Base-by-base conservation (phyloP, 2,888 invertebrate species). In the Drosophila mercatorum region DNA sequence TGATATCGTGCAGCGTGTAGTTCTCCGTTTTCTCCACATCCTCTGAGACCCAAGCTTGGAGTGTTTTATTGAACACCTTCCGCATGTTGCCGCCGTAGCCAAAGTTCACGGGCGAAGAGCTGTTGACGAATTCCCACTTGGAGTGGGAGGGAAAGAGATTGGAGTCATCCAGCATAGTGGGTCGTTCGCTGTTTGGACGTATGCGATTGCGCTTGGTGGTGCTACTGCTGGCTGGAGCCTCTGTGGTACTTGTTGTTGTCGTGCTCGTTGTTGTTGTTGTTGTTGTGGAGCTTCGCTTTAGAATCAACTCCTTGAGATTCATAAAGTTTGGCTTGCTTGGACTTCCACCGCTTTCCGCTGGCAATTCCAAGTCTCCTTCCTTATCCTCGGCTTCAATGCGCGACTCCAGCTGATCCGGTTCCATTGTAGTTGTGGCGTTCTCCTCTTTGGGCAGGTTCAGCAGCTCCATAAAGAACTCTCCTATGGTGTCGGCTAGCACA, bases 381-480 rank as follows among this genome's bases (percentile, higher is more conserved):
- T 58, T 22, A 10, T 86, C 93, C 94, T 58, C 92, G 94, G 59
- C 94, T 93, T 84, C 94, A 95, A 95, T 98, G 97, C 93, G 95
- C 95, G 92, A 94, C 94, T 80, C 94, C n/a, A 83, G 76, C 4
- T 47, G 36, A 7, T 38, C 58, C 0, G 79, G 47, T 17, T 76
- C 73, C 14, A 66, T 34, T 3, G 64, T 75, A 1, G 36, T 63
- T 3, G 72, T 62, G 5, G 28, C 40, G 34, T 75, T 87, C 0
- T 80, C 85, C 34, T 92, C 91, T 53, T 91, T 91, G 0, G 92
- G 91, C 28, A 92, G 75, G 43, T 92, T 92, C 0, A 92, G 61
- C 10, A 93, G 72, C 56, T 92, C 93, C 85, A 92, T 91, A 10
- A 93, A 88, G 46, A 93, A 90, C 55, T 93, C 92, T 0, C 93